These are phyloP conservation scores for Desoria tigrina DNA, from an alignment of 2,888 invertebrate species.

Conservation along the genomic window DNA sequence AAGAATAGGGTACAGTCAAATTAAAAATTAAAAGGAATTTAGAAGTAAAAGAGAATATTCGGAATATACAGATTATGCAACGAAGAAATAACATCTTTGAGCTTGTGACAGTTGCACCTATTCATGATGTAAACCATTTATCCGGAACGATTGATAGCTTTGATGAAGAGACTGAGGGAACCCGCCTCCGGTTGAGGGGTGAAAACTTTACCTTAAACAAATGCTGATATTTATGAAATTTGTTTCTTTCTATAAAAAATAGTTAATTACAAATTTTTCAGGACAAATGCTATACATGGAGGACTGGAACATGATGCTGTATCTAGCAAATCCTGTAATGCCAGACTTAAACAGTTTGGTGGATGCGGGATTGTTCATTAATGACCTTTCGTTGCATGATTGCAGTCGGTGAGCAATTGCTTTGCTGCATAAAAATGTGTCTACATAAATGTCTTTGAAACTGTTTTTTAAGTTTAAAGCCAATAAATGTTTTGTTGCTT, in stretches of 20 bases:
- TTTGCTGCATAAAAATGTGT: too few relatives aligned
- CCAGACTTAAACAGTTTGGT: constrained; percentile 65
- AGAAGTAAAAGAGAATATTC: not conserved
- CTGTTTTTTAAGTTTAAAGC: too few relatives aligned
- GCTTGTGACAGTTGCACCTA: constrained; percentile 81
- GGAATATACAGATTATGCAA: constrained; percentile 77
- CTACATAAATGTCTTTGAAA: not conserved
- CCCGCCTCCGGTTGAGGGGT: constrained; percentile 23
- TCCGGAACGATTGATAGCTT: constrained; percentile 63
- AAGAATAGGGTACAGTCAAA: too few relatives aligned
- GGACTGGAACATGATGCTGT: constrained; percentile 97
- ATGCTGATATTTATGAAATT: not conserved
- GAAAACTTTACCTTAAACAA: too few relatives aligned
- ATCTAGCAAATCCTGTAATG: constrained; percentile 61
- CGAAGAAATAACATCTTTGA: constrained; percentile 97
- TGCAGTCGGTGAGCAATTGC: constrained; percentile 76
- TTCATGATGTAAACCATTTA: constrained; percentile 59
- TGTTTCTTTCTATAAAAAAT: too few relatives aligned
- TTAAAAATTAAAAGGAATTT: too few relatives aligned
- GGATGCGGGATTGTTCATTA: constrained; percentile 90
- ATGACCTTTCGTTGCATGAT: constrained; percentile 98
- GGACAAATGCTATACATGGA: constrained; percentile 99
- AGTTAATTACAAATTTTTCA: too few relatives aligned
- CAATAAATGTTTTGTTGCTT: too few relatives aligned
- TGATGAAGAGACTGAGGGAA: constrained; percentile 51